Base-by-base conservation (phyloP, 2,113 vertebrate species). In the Scolopax mira region DNA sequence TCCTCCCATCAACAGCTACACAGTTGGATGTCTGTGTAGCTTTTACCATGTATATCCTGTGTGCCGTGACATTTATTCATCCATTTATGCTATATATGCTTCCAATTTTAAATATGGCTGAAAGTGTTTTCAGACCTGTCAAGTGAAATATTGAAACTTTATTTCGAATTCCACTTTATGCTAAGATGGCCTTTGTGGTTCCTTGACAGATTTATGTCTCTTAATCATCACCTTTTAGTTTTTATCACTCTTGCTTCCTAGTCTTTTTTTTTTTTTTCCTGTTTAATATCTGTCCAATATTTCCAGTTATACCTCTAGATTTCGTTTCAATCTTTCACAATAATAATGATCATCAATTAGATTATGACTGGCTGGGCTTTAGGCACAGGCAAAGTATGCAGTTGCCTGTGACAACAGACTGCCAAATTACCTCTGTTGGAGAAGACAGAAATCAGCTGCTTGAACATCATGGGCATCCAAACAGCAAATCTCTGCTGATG, bases 371-470 rank as follows among this genome's bases (percentile, higher is more conserved):
- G 35, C 72, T 86, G 30, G 3, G 12, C 51, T 88, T 88, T 48
- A 93, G 54, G 55, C 41, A 77, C 22, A 75, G 41, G 39, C 54
- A 88, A 75, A 85, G 54, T 49, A 70, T 46, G 72, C 60, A 74
- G 64, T 88, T 95, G 77, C 72, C 41, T 67, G 49, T 79, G 82
- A 82, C 88, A 91, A 85, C 74, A 94, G 44, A 44, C 49, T 92
- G 64, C 60, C 88, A 86, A 74, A 86, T 90, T 80, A 74, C 77
- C 55, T 78, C 72, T 74, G 10, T 31, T 93, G 60, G 64, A 80
- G 42, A 89, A 71, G 86, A 84, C 4, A 89, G 55, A 52, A 87
- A 74, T 93, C 83, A 85, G 37, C 67, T 93, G 46, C 72, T 94
- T 70, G 79, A 80, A 71, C 55, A 78, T 46, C 37, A 52, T 18